Evolutionary conservation across 2,888 invertebrate genomes (phyloP).

Genomic region (Lasioglossum oenotherae): DNA sequence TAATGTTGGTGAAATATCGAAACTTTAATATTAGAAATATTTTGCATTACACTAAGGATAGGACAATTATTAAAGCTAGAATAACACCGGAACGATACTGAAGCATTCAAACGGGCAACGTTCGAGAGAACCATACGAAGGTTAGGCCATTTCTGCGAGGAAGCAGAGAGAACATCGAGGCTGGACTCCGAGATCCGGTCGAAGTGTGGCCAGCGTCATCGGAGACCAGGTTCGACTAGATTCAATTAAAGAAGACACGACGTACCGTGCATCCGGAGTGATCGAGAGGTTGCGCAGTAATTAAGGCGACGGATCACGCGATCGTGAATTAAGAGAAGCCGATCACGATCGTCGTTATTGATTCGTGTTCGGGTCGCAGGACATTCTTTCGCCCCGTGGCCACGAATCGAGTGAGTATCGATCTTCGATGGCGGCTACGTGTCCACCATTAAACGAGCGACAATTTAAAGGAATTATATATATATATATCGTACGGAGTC

Average conservation of each 20-base stretch:
- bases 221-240: conserved; percentile 30
- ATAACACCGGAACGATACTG: neutral
- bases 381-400: conserved; percentile 6
- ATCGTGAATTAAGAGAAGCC: conserved; percentile 48
- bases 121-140: neutral
- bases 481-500: neutral
- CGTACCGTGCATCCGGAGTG: conserved; percentile 40
- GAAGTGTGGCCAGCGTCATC: conserved; percentile 31
- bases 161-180: neutral
- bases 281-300: conserved; percentile 39
- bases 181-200: neutral
- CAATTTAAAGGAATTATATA: neutral
- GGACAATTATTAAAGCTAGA: too few species aligned
- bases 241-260: conserved; percentile 58
- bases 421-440: neutral
- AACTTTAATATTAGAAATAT: neutral
- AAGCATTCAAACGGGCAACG: neutral
- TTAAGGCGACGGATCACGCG: conserved; percentile 59
- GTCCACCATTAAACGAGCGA: neutral
- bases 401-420: neutral
- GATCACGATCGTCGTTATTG: conserved; percentile 50
- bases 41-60: neutral
- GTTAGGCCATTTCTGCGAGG: neutral
- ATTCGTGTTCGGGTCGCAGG: conserved; percentile 40
- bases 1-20: too few species aligned